These are phyloP conservation scores for Ramphastos sulfuratus DNA, from an alignment of 2,113 vertebrate species.

Conservation along the genomic window DNA sequence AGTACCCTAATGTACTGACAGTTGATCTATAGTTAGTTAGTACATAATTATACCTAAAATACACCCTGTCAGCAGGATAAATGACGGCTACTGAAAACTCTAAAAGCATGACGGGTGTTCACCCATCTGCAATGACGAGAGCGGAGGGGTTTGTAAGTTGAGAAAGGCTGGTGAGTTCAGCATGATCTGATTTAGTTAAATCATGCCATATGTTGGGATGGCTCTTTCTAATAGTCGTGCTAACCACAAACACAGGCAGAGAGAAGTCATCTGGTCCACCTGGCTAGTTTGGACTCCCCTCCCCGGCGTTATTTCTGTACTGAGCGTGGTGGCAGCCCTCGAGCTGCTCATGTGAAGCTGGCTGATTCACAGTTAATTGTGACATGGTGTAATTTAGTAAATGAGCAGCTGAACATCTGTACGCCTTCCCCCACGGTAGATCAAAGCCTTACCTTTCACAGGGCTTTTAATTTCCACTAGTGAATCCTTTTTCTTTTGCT, in stretches of 20 bases:
- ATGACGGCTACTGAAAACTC: conserved; percentile 67
- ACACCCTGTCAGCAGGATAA: conserved; percentile 65
- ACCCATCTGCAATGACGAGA: conserved; percentile 60
- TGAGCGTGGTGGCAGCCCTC: conserved; percentile 33
- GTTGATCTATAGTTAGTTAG: conserved; percentile 72
- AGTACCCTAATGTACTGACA: conserved; percentile 53
- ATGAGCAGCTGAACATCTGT: conserved; percentile 71
- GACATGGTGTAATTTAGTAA: conserved; percentile 71
- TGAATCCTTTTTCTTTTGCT: conserved; percentile 5
- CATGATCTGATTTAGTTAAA: conserved; percentile 53
- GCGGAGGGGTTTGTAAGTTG: conserved; percentile 59
- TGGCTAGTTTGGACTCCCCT: conserved; percentile 42
- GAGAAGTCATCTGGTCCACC: conserved; percentile 43
- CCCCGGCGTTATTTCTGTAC: neutral
- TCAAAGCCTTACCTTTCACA: conserved; percentile 55
- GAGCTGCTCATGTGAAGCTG: conserved; percentile 63
- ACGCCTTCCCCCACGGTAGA: conserved; percentile 57
- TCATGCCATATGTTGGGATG: conserved; percentile 49
- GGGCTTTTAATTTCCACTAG: conserved; percentile 45
- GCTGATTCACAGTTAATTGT: conserved; percentile 69
- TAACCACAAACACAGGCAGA: conserved; percentile 37
- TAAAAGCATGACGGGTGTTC: conserved; percentile 57
- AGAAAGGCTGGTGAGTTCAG: conserved; percentile 54
- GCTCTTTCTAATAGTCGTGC: conserved; percentile 29
- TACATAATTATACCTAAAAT: conserved; percentile 70